phyloP scores from a whole-genome alignment of 1,140 invertebrate genomes.

The Cecropterus lyciades region DNA sequence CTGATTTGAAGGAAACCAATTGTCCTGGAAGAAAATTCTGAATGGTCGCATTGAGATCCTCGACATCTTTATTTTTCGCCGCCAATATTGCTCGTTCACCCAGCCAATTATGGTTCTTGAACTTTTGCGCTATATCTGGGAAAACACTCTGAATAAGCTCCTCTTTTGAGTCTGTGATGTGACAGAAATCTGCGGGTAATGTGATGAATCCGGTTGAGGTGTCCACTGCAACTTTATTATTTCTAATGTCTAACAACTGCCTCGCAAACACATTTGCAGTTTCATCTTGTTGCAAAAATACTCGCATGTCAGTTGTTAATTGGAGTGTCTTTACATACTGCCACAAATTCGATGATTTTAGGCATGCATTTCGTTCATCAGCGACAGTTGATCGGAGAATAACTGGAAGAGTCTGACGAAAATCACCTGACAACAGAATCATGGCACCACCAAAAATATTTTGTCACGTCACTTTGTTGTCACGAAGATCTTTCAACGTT shows the following conservation, averaged over 20 bases:
- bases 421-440: slow-evolving; percentile 80
- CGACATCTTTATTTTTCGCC: slow-evolving; percentile 34
- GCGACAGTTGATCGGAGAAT: slow-evolving; percentile 72
- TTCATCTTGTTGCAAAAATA: slow-evolving; percentile 53
- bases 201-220: slow-evolving; percentile 11
- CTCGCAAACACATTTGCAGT: slow-evolving; percentile 33
- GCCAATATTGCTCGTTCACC: slow-evolving; percentile 34
- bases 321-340: slow-evolving; percentile 62
- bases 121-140: slow-evolving; percentile 19
- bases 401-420: slow-evolving; percentile 82
- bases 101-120: slow-evolving; percentile 25
- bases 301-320: slow-evolving; percentile 66
- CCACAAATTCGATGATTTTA: slow-evolving; percentile 71
- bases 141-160: slow-evolving; percentile 24
- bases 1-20: slow-evolving; percentile 34
- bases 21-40: slow-evolving; percentile 19
- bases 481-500: slow-evolving; percentile 61
- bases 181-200: slow-evolving; percentile 6
- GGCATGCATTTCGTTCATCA: slow-evolving; percentile 73
- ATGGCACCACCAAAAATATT: slow-evolving; percentile 50
- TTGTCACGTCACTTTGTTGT: too few relatives aligned
- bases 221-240: slow-evolving; percentile 20
- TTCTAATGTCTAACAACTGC: slow-evolving; percentile 24
- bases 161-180: slow-evolving; percentile 11
- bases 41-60: slow-evolving; percentile 29